These are phyloP conservation scores for Julus scandinavius DNA, from an alignment of 2,888 invertebrate genomes.

Conservation along the genomic window DNA sequence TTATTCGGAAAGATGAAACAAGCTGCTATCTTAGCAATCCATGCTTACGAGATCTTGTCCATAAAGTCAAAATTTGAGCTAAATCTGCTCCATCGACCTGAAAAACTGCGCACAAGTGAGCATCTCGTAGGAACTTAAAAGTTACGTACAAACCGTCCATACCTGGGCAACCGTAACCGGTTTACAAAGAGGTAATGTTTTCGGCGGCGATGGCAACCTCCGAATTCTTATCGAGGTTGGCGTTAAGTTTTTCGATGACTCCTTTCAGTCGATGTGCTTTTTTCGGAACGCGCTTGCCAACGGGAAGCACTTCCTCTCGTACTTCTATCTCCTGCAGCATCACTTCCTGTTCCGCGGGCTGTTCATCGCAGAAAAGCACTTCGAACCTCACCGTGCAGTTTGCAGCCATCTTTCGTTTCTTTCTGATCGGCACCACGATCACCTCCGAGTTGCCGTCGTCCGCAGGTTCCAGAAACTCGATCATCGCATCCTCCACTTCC, in stretches of 20 bases:
- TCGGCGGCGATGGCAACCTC: not conserved
- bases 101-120: too few species aligned
- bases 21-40: too few species aligned
- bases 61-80: too few species aligned
- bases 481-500: not conserved
- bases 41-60: too few species aligned
- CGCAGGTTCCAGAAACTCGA: not conserved
- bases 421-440: not conserved
- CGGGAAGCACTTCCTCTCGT: not conserved
- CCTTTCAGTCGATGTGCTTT: not conserved
- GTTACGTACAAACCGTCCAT: too few species aligned
- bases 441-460: not conserved
- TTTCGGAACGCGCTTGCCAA: not conserved
- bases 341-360: not conserved
- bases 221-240: not conserved
- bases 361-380: not conserved
- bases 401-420: not conserved
- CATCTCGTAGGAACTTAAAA: too few species aligned
- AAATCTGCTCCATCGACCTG: too few species aligned
- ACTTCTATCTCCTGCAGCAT: slow-evolving; percentile 14
- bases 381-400: not conserved
- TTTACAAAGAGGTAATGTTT: not conserved
- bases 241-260: not conserved
- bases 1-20: too few species aligned
- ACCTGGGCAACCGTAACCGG: too few species aligned